A percentile compares a stretch with the other conserved stretches of the same genome.
phyloP scores from a whole-genome alignment of 1,140 invertebrate genomes.

The Wasmannia auropunctata region DNA sequence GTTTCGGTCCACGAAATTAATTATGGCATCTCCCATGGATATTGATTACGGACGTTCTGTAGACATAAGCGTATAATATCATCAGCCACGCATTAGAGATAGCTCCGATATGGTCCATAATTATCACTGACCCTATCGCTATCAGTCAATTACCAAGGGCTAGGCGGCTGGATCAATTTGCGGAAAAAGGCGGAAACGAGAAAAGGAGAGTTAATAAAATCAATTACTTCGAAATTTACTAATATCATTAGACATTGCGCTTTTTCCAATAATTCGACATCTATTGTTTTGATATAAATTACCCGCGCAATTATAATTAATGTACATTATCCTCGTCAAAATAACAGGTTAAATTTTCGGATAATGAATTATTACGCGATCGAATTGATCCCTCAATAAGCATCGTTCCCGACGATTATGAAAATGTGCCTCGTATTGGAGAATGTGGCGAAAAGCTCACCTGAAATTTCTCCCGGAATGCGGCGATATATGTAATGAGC shows the following conservation, averaged over 20 bases:
- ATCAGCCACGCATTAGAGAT: constrained; percentile 3
- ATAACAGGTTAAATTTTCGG: not conserved
- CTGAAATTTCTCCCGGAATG: constrained; percentile 23
- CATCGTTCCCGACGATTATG: constrained; percentile 5
- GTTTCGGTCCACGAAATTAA: constrained; percentile 44
- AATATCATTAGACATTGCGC: not conserved
- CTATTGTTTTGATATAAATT: not conserved
- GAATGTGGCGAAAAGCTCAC: constrained; percentile 13
- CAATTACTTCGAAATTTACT: not conserved
- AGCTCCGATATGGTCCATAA: not conserved
- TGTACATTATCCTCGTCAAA: not conserved
- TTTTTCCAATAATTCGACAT: not conserved
- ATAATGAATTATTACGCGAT: not conserved
- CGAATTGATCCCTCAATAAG: not conserved
- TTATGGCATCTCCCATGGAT: constrained; percentile 33
- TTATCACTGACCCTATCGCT: not conserved
- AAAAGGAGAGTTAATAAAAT: not conserved
- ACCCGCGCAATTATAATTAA: not conserved
- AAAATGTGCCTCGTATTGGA: constrained; percentile 13
- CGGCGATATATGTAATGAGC: not conserved
- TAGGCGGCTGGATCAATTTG: not conserved
- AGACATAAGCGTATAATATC: constrained; percentile 36
- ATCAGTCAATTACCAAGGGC: not conserved
- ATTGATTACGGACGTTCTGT: constrained; percentile 28
- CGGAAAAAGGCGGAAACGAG: not conserved